Conservation (phyloP, 2,888 invertebrate genomes). For the Diarsia brunnea region DNA sequence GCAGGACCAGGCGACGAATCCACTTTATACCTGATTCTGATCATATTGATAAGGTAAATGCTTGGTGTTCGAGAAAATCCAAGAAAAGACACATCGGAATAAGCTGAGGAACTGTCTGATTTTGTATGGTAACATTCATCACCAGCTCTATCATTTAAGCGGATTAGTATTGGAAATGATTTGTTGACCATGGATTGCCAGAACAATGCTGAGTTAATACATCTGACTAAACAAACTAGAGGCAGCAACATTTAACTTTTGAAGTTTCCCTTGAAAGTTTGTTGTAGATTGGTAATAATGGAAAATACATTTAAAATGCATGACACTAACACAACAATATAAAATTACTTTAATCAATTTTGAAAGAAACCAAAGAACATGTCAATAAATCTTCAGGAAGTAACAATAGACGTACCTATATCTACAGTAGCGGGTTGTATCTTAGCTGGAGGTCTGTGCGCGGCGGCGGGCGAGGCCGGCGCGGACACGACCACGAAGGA, state of each 20-base stretch:
- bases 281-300: neutral
- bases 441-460: conserved; percentile 32
- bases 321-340: neutral
- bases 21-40: conserved; percentile 89
- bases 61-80: neutral
- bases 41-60: no score
- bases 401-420: conserved; percentile 72
- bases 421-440: conserved; percentile 65
- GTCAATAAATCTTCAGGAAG: neutral
- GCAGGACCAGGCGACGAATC: conserved; percentile 97
- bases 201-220: neutral
- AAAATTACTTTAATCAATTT: neutral
- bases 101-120: neutral
- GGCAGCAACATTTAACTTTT: neutral
- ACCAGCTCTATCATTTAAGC: neutral
- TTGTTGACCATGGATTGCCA: neutral
- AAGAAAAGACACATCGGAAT: neutral
- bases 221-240: neutral
- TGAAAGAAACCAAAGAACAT: neutral
- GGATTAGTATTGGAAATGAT: neutral
- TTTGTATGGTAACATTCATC: neutral
- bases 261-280: neutral
- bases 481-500: conserved; percentile 96
- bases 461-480: conserved; percentile 75
- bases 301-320: neutral